A percentile compares a stretch with the other conserved stretches of the same genome.
Evolutionary conservation across 2,113 vertebrate species (phyloP).

Genomic region (Aegypius monachus): DNA sequence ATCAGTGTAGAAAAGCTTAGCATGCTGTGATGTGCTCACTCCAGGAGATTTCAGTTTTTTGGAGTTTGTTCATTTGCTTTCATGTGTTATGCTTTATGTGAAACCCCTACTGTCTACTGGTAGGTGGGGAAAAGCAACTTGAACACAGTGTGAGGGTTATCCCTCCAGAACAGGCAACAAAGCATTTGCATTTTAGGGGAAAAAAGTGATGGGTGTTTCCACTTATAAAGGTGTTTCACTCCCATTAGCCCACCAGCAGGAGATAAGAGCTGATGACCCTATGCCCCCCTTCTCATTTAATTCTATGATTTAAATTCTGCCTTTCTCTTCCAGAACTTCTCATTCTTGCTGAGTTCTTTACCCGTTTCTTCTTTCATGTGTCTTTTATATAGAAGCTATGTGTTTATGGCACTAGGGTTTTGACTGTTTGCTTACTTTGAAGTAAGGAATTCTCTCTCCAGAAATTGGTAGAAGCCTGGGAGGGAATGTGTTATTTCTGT

Average conservation of each 20-base stretch:
- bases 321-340: background rate
- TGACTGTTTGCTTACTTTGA: background rate
- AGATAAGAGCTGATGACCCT: background rate
- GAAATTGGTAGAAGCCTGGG: background rate
- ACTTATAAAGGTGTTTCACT: background rate
- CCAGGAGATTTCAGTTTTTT: background rate
- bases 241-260: background rate
- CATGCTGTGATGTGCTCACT: background rate
- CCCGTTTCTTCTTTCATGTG: background rate
- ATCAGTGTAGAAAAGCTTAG: background rate
- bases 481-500: background rate
- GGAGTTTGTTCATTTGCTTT: background rate
- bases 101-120: background rate
- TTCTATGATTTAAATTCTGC: background rate
- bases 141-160: background rate
- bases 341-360: background rate
- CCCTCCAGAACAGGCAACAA: background rate
- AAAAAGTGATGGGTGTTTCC: background rate
- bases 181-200: background rate
- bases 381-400: background rate
- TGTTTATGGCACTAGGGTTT: background rate
- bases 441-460: background rate
- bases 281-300: background rate
- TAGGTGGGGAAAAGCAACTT: background rate
- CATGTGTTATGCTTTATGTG: background rate